Evolutionary conservation across 2,888 invertebrate genomes (phyloP).

Genomic region (Dryobotodes eremita): DNA sequence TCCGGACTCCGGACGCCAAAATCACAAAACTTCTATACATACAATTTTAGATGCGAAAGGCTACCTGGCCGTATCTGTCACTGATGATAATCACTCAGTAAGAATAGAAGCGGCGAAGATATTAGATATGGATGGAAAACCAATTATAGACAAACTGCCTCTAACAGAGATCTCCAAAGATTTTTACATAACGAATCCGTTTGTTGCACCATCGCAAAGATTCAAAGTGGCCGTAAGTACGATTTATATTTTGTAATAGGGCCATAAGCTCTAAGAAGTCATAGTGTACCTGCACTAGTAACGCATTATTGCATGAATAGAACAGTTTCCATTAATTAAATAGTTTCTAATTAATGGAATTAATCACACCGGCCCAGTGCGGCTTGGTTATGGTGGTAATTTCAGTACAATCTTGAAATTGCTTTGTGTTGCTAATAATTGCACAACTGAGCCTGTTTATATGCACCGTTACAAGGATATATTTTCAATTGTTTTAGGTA

Average conservation of each 20-base stretch:
- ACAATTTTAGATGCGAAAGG: conserved; percentile 55
- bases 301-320: no score
- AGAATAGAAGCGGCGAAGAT: conserved; percentile 49
- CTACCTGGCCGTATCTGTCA: conserved; percentile 55
- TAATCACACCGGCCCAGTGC: no score
- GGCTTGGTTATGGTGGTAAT: no score
- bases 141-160: neutral
- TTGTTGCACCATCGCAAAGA: conserved; percentile 55
- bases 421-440: no score
- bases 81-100: conserved; percentile 53
- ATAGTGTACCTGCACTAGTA: no score
- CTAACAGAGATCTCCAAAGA: conserved; percentile 45
- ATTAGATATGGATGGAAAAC: conserved; percentile 47
- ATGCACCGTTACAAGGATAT: no score
- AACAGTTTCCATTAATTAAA: no score
- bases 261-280: neutral
- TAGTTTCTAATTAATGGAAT: no score
- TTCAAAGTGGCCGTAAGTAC: conserved; percentile 66
- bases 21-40: neutral
- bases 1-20: no score
- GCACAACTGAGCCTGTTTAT: no score
- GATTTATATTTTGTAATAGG: conserved; percentile 6
- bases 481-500: conserved; percentile 56
- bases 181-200: conserved; percentile 58
- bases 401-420: no score